A percentile compares a stretch with the other conserved stretches of the same genome.
phyloP scores from a whole-genome alignment of 2,113 vertebrate species.

The Oceanodroma tethys region DNA sequence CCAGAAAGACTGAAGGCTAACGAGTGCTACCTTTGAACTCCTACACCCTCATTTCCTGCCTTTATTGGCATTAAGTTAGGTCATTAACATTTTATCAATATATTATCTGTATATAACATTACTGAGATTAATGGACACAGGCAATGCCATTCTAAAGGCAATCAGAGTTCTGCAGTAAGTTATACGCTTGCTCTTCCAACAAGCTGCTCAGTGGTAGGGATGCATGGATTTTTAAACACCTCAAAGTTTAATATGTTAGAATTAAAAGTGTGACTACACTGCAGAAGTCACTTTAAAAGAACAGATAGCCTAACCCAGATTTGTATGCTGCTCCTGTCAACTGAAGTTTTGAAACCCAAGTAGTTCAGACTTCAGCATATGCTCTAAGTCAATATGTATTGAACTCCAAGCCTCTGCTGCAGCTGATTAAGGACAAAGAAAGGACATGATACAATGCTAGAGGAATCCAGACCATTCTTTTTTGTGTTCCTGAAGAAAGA shows the following conservation, averaged over 20 bases:
- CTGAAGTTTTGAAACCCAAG: conserved; percentile 37
- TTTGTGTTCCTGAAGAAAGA: not conserved
- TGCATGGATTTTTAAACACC: conserved; percentile 44
- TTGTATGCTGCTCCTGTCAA: conserved; percentile 23
- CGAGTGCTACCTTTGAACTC: conserved; percentile 38
- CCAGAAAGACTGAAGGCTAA: not conserved
- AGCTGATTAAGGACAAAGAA: conserved; percentile 33
- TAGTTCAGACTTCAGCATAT: conserved; percentile 41
- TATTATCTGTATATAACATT: conserved; percentile 50
- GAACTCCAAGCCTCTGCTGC: conserved; percentile 38
- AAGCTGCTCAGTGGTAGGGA: not conserved
- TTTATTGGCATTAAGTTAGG: conserved; percentile 50
- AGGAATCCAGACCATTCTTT: not conserved
- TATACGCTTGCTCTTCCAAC: conserved; percentile 8
- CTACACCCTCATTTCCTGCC: conserved; percentile 40
- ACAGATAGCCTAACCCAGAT: conserved; percentile 20
- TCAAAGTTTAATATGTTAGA: not conserved
- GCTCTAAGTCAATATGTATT: conserved; percentile 41
- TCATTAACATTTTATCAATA: conserved; percentile 64
- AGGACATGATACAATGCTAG: not conserved
- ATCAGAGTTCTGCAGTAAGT: conserved; percentile 9
- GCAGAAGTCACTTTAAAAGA: conserved; percentile 27
- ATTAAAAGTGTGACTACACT: conserved; percentile 12
- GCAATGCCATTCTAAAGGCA: conserved; percentile 8
- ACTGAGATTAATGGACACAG: conserved; percentile 49